Conservation (phyloP, 2,797 vertebrate species). For the Malurus splendens region DNA sequence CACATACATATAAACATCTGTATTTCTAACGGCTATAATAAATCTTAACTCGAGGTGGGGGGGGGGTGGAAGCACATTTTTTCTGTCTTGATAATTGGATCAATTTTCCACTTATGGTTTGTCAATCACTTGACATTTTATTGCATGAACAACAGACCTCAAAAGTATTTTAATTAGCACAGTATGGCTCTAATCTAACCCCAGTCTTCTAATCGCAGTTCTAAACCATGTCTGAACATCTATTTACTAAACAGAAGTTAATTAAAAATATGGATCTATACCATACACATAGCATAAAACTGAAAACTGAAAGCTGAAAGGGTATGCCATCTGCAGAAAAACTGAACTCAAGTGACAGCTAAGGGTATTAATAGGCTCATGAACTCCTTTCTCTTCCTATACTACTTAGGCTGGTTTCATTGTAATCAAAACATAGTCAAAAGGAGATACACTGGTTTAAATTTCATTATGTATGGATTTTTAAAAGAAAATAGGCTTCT, state of each 20-base stretch:
- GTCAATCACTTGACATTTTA: conserved; percentile 66
- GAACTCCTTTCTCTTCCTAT: background rate
- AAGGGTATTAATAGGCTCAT: background rate
- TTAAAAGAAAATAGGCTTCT: background rate
- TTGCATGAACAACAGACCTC: conserved; percentile 53
- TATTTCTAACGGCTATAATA: conserved; percentile 67
- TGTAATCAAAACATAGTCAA: background rate
- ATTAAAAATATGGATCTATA: conserved; percentile 64
- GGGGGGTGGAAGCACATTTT: background rate
- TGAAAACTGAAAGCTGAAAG: conserved; percentile 4
- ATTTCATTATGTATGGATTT: background rate
- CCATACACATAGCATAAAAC: background rate
- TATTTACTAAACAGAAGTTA: conserved; percentile 66
- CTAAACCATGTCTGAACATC: conserved; percentile 52
- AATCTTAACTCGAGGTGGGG: conserved; percentile 51
- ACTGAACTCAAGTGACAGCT: background rate
- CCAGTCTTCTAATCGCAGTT: conserved; percentile 47
- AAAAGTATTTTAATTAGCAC: conserved; percentile 68
- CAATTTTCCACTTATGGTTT: conserved; percentile 67
- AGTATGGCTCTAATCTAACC: conserved; percentile 48
- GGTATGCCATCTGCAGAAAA: background rate
- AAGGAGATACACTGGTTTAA: background rate
- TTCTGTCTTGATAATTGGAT: conserved; percentile 64
- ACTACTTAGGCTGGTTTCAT: background rate
- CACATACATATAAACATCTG: conserved; percentile 64